A percentile compares a stretch with the other conserved stretches of the same genome.
phyloP scores from a whole-genome alignment of 2,113 vertebrate genomes.

The Papio anubis region DNA sequence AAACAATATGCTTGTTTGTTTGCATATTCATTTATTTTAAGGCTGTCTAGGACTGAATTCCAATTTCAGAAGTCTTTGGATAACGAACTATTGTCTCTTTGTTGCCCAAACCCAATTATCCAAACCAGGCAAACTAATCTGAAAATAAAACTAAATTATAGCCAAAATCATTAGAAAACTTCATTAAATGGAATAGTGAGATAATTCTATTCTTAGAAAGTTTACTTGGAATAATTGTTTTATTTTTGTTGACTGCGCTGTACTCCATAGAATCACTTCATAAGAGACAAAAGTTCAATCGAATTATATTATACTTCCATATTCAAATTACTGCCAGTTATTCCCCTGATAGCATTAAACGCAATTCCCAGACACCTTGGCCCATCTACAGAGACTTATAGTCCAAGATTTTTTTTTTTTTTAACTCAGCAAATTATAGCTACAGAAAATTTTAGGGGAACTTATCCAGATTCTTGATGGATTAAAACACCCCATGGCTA shows the following conservation, averaged over 20 bases:
- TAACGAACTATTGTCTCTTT: background rate
- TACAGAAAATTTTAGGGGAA: background rate
- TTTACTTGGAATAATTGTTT: background rate
- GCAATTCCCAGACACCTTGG: background rate
- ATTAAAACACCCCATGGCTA: background rate
- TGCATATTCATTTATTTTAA: background rate
- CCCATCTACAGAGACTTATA: background rate
- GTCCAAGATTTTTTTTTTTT: constrained; percentile 13
- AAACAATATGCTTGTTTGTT: background rate
- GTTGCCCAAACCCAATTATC: background rate
- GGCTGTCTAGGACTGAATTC: background rate
- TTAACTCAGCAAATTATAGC: background rate
- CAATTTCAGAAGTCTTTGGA: constrained; percentile 17
- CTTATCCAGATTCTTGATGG: background rate
- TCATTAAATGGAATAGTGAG: background rate
- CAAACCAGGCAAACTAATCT: background rate
- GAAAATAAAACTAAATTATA: constrained; percentile 52
- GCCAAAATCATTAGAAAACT: constrained; percentile 25
- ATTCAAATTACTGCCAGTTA: background rate
- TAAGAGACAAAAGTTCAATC: background rate
- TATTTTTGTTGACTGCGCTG: background rate
- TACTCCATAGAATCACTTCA: background rate
- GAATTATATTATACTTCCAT: background rate
- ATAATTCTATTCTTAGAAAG: constrained; percentile 1
- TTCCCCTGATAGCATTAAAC: background rate